Base-by-base conservation (phyloP, 2,888 invertebrate genomes). In the Halocaridina rubra region DNA sequence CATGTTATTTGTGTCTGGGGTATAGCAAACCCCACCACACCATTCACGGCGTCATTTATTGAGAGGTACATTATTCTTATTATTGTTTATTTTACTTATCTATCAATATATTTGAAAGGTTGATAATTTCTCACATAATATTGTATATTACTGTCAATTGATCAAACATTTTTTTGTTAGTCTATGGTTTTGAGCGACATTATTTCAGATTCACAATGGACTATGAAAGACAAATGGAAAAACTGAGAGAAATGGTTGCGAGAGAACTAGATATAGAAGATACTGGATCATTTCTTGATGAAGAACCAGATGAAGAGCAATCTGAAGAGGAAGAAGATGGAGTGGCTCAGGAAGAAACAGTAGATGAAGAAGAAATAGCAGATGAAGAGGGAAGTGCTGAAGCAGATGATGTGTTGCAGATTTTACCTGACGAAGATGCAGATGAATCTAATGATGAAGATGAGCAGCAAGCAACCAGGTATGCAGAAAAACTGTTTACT, bases 301-400 rank as follows among this genome's bases (percentile, higher is more conserved):
- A 61, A 61, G 61, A 61, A 22, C 61, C 61, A 61, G 61, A 61
- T 61, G 61, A 61, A 61, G 61, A 61, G 61, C 10, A 61, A 61
- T 61, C 61, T 61, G 61, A 61, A 61, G 61, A 61, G 61, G 61
- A 61, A 61, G 61, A 61, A 61, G 61, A 61, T 22, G 61, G 53
- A 46, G 53, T 46, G 53, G 53, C 53, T 46, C 53, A 46, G 53
- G 53, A 46, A 46, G 53, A 46, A 61, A 61, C 61, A 61, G 61
- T 61, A 61, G 61, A 61, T 61, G 61, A 61, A 61, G 61, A 61
- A 61, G 61, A 61, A 61, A 61, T 22, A 61, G 7, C 61, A n/a
- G 61, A 61, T 61, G 61, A 61, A 61, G 61, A 46, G 53, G 53
- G 53, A 46, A 46, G 53, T 46, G 53, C 53, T 46, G 53, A 46